These are phyloP conservation scores for Piaya cayana DNA, from an alignment of 2,113 vertebrate species.

Conservation along the genomic window DNA sequence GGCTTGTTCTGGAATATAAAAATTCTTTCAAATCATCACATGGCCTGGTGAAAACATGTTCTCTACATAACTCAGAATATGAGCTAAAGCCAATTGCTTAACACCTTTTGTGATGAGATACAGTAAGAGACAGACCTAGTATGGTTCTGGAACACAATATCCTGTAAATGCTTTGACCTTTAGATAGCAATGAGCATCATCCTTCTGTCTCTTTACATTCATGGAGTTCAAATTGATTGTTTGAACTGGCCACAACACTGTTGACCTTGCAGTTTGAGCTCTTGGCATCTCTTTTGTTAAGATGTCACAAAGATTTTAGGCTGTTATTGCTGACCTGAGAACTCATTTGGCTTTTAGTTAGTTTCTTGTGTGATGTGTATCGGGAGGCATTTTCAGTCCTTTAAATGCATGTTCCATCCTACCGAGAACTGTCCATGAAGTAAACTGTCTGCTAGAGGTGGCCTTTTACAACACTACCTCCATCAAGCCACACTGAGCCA, in stretches of 20 bases:
- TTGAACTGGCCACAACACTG: conserved; percentile 68
- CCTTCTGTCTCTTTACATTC: conserved; percentile 58
- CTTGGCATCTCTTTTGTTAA: conserved; percentile 71
- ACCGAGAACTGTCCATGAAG: not conserved
- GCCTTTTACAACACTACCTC: conserved; percentile 19
- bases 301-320: conserved; percentile 76
- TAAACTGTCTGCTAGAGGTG: not conserved
- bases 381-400: not conserved
- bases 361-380: conserved; percentile 39
- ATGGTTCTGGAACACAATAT: not conserved
- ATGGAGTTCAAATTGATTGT: conserved; percentile 58
- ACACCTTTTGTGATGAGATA: not conserved
- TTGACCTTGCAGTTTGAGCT: conserved; percentile 72
- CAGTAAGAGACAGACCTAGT: not conserved
- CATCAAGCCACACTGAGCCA: conserved; percentile 12
- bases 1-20: not conserved
- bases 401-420: not conserved
- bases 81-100: not conserved
- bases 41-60: not conserved
- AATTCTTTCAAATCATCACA: not conserved
- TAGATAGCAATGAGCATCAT: not conserved
- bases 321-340: conserved; percentile 74
- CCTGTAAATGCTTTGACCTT: conserved; percentile 19
- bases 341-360: conserved; percentile 66
- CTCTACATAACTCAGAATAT: not conserved